Base-by-base conservation (phyloP, 2,113 vertebrate species). In the Chrysemys picta region DNA sequence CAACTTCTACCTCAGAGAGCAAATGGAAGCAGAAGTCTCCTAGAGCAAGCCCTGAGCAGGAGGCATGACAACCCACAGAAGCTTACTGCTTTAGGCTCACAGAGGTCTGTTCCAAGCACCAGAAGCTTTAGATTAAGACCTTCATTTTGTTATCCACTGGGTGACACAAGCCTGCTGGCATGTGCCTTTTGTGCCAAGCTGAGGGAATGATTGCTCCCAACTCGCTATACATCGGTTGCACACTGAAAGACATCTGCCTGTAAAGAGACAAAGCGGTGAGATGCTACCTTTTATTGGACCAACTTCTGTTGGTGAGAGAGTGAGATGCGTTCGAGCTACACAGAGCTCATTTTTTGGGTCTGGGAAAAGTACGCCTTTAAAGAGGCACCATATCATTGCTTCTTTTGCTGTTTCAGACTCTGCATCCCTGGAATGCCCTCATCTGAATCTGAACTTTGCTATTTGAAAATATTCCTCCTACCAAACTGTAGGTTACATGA, bases 171-270 rank as follows among this genome's bases (percentile, higher is more conserved):
- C 69, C 17, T 50, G 31, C 25, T 45, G 25, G 0, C 0, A 22
- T 83, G 10, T 4, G 11, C 24, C 42, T 13, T 62, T 82, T 52
- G 84, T n/a, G 25, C 42, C 53, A 2, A 49, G 3, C 31, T 78
- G 45, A 13, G 21, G 53, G 17, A 19, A 16, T 5, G 79, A 9
- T 8, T 80, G 49, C 17, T 84, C 11, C 12, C 12, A 78, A 72
- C 29, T 76, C 22, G 10, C n/a, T 31, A 1, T 5, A 47, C 0
- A 0, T 24, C 8, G 54, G 56, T 16, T 21, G 42, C 7, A 3
- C 35, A 25, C 4, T 4, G 7, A 65, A 35, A 2, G 65, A 72
- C n/a, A n/a, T 38, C 17, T n/a, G 65, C n/a, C 57, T 62, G 27
- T 29, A 13, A 31, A 62, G 29, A 62, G 59, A 35, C 59, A 62